Evolutionary conservation across 2,113 vertebrate genomes (phyloP), one percentile per base, ranked within the genome.

Genomic region (Poicephalus gulielmi): DNA sequence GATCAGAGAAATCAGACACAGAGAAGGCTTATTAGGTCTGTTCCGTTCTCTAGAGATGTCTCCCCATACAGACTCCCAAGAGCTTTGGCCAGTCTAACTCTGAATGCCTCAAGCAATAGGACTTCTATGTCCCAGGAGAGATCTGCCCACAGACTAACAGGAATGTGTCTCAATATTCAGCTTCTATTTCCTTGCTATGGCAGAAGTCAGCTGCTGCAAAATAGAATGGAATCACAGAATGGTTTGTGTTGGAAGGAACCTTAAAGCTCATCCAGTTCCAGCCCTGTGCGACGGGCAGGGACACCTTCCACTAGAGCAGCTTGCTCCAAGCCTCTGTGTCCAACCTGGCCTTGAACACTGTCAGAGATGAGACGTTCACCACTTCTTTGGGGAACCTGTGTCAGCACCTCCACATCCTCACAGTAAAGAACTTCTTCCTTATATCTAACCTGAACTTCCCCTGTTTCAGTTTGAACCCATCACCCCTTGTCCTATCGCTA

Each of bases 1-100:
- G 94, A 95, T 95, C 91, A 95, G 92, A 94, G 76, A 41, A 96
- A 94, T 95, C 77, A 92, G 94, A 62, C 81, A 77, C 37, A 76
- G 83, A 19, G 55, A 84, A 91, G 50, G 87, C 89, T 96, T 47
- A 95, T 83, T 86, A 81, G 91, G 63, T 57, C 91, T 75, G 41
- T 59, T 57, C 35, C 0, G 0, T 7, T 79, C 95, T 92, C 93
- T 86, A 57, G 83, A 18, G 87, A 22, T 70, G 86, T 94, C 91
- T 95, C 92, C 83, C 74, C 66, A 4, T 6, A 3, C 88, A 96
- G 91, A 63, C 88, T 95, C 91, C 95, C 93, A 82, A 44, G 95
- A 92, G 96, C 80, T 95, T 96, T 94, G 86, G 46, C 83, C 73
- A 83, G 92, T 85, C 95, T 89, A 24, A 84, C 73, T 94, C 62